A percentile compares a stretch with the other conserved stretches of the same genome.
Conservation (phyloP, 2,888 invertebrate species). For the Drosophila eohydei region DNA sequence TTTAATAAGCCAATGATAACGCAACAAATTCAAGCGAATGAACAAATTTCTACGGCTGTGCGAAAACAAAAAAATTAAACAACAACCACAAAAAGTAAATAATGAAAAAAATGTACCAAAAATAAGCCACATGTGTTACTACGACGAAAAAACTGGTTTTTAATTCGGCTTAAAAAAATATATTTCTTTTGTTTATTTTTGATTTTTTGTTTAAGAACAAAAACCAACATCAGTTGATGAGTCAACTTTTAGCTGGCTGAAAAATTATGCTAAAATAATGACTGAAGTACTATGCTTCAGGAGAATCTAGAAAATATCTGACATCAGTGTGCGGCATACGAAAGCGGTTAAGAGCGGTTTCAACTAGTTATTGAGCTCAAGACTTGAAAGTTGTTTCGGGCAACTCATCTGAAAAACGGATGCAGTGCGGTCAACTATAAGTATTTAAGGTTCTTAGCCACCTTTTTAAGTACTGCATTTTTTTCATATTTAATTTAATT, state of each 20-base stretch:
- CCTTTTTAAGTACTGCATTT: neutral
- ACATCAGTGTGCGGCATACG: constrained; percentile 32
- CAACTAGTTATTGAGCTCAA: constrained; percentile 25
- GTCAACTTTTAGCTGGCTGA: constrained; percentile 32
- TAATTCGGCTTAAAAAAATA: constrained; percentile 1
- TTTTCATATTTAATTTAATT: neutral
- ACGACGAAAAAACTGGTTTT: constrained; percentile 32
- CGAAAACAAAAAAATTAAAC: neutral
- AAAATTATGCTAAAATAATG: constrained; percentile 29
- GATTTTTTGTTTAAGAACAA: constrained; percentile 1
- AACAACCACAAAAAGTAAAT: constrained; percentile 2
- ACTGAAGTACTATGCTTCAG: constrained; percentile 15
- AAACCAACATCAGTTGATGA: constrained; percentile 41
- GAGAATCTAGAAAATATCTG: constrained; percentile 22
- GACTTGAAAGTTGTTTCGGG: constrained; percentile 22
- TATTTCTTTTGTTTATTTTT: constrained; percentile 3
- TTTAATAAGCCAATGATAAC: constrained; percentile 1
- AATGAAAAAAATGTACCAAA: neutral
- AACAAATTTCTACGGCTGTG: neutral
- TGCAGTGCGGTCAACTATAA: neutral
- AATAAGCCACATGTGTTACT: constrained; percentile 11
- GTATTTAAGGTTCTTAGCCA: neutral
- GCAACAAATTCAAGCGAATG: neutral
- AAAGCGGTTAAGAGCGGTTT: constrained; percentile 26
- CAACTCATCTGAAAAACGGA: constrained; percentile 5